Conservation (phyloP, 2,888 invertebrate genomes). For the Phasia obesa region DNA sequence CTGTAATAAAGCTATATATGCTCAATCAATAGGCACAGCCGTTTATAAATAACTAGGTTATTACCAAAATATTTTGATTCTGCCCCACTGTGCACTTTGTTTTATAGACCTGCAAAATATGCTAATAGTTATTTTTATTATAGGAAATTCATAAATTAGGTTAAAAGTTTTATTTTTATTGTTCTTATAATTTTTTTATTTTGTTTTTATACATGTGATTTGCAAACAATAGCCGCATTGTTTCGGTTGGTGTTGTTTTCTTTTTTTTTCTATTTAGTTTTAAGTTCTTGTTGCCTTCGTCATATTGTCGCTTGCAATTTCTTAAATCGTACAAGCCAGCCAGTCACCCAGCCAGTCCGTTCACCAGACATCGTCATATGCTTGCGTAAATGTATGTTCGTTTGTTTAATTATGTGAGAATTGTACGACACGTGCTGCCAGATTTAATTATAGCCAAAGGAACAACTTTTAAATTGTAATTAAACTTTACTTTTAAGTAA, state of each 20-base stretch:
- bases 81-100: too few relatives aligned
- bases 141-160: conserved; percentile 40
- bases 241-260: conserved; percentile 21
- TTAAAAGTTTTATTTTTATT: conserved; percentile 36
- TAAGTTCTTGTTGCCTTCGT: conserved; percentile 35
- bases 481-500: conserved; percentile 26
- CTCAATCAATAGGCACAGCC: too few relatives aligned
- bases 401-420: not conserved
- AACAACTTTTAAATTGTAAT: conserved; percentile 14
- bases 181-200: conserved; percentile 28
- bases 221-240: conserved; percentile 49
- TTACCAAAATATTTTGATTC: too few relatives aligned
- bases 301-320: conserved; percentile 46
- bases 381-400: not conserved
- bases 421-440: conserved; percentile 52
- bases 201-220: conserved; percentile 20
- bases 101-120: not conserved
- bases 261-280: not conserved
- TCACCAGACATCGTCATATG: conserved; percentile 15
- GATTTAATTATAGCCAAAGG: conserved; percentile 38
- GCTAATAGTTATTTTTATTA: conserved; percentile 10
- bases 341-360: not conserved
- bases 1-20: too few relatives aligned
- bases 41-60: too few relatives aligned
- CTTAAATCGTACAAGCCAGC: conserved; percentile 28